A percentile compares a stretch with the other conserved stretches of the same genome.
phyloP scores from a whole-genome alignment of 2,888 invertebrate genomes.

The Diaperis boleti region DNA sequence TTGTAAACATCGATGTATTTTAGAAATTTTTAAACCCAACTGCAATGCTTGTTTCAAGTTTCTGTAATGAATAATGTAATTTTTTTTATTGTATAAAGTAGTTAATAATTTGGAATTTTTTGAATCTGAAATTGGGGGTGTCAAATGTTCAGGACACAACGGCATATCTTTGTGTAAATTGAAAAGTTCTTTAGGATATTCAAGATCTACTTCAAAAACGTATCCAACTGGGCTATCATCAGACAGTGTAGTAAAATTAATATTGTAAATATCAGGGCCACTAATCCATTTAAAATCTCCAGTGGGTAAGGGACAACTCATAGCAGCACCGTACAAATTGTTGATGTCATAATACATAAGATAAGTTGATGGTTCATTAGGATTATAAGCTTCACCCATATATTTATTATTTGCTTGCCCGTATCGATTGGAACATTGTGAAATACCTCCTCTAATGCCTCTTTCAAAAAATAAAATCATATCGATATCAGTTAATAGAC shows the following conservation, averaged over 20 bases:
- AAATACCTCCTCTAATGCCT: slow-evolving; percentile 7
- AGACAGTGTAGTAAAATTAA: background rate
- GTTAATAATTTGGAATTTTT: too few species aligned
- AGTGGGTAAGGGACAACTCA: background rate
- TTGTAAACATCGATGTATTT: too few species aligned
- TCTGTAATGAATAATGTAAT: too few species aligned
- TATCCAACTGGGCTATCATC: slow-evolving; percentile 9
- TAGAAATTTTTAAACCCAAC: too few species aligned
- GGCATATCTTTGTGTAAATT: slow-evolving; percentile 5
- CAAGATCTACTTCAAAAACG: slow-evolving; percentile 11
- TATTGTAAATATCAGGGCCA: background rate
- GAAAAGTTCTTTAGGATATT: slow-evolving; percentile 5
- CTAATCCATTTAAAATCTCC: slow-evolving; percentile 2
- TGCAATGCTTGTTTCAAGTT: too few species aligned
- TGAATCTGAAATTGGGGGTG: too few species aligned
- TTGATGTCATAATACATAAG: slow-evolving; percentile 17
- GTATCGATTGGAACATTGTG: slow-evolving; percentile 13
- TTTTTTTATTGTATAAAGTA: too few species aligned
- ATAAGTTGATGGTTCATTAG: background rate
- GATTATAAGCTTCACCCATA: slow-evolving; percentile 10
- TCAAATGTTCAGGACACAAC: too few species aligned
- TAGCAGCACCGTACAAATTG: slow-evolving; percentile 7
- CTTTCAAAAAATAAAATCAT: slow-evolving; percentile 11
- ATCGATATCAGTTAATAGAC: slow-evolving; percentile 51
- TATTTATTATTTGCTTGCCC: slow-evolving; percentile 18